Evolutionary conservation across 2,797 vertebrate genomes (phyloP), one percentile per base, ranked within the genome.

Genomic region (Pagetopsis macropterus): DNA sequence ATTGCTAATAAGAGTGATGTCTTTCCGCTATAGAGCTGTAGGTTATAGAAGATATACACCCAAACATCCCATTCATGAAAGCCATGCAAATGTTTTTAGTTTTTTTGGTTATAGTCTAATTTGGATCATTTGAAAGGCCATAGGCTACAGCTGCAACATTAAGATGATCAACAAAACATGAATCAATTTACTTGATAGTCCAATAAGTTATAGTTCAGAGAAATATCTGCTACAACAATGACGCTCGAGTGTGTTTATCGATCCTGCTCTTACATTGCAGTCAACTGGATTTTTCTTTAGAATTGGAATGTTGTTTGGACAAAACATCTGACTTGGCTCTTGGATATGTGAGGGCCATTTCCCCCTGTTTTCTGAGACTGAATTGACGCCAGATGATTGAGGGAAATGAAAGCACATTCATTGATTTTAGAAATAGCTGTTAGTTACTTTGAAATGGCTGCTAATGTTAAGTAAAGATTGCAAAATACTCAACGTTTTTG

Each of bases 31-130:
- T 43, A 46, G 46, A 46, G 49, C 50, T 63, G 17, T 10, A n/a
- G 43, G 6, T 41, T 54, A 49, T 27, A 9, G 33, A 37, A 37
- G 33, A 37, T 9, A 37, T 37, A 9, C 33, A 37, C 33, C 6
- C 33, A 37, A 9, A 50, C 9, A 43, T 56, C 9, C 6, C 43
- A 44, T 55, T 74, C 40, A 77, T 9, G n/a, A 72, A 57, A 72
- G 5, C 0, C 23, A 19, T 50, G 19, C 43, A 41, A 43, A 57
- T 52, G 12, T 21, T 12, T 7, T 55, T 19, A 23, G 12, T 73
- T 40, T 17, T 71, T 60, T 16, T 14, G 21, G 3, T 43, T 31
- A 9, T 19, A 9, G 9, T 1, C 9, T 48, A 12, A 59, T 23
- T 43, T 0, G 40, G n/a, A 17, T 52, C 8, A 10, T 50, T 55